A percentile compares a stretch with the other conserved stretches of the same genome.
phyloP scores from a whole-genome alignment of 2,888 invertebrate genomes.

The Harpalus rufipes region DNA sequence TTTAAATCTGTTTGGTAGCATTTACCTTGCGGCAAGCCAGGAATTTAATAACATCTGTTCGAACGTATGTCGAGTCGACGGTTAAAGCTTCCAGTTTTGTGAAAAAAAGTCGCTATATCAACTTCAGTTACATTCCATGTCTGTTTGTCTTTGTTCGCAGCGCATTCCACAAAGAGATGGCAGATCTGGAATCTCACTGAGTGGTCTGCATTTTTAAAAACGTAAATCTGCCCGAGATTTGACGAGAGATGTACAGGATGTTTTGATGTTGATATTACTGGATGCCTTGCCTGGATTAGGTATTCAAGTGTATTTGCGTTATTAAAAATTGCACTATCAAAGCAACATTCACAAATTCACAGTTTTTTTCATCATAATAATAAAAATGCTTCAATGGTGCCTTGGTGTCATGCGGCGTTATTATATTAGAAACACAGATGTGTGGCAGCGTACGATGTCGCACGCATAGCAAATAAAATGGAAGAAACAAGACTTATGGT shows the following conservation, averaged over 20 bases:
- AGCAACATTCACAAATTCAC: background rate
- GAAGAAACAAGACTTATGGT: no score
- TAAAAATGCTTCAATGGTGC: no score
- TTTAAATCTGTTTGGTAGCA: background rate
- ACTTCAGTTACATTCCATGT: constrained; percentile 41
- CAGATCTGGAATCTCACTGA: constrained; percentile 5
- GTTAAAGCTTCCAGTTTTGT: constrained; percentile 10
- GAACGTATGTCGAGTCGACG: constrained; percentile 20
- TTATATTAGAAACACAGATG: no score
- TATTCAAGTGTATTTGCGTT: background rate
- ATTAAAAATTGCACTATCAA: background rate
- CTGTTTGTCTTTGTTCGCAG: constrained; percentile 38
- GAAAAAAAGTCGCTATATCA: constrained; percentile 38
- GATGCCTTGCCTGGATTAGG: background rate
- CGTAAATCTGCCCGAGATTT: background rate
- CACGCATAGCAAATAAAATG: no score
- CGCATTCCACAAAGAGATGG: constrained; percentile 32
- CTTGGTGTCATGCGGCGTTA: no score
- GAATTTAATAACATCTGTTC: constrained; percentile 32
- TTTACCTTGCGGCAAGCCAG: constrained; percentile 12
- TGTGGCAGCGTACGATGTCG: no score
- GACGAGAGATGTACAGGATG: background rate
- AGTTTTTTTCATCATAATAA: no score
- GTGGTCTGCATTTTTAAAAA: constrained; percentile 33
- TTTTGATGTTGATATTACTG: constrained; percentile 1